phyloP scores from a whole-genome alignment of 2,113 vertebrate species.

The Ovibos moschatus region DNA sequence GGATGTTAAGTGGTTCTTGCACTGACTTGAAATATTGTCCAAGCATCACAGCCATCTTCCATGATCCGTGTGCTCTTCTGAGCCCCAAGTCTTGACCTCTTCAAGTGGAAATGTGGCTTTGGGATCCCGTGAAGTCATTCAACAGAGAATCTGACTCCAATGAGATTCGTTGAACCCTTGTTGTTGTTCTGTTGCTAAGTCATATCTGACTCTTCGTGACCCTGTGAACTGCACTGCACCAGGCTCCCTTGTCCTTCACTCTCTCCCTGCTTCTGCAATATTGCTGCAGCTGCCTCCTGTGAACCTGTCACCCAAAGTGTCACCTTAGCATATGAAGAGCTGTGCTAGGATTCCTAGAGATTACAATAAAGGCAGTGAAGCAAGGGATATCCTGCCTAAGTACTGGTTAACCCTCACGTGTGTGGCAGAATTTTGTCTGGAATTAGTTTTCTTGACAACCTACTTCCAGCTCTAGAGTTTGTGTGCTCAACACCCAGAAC shows the following conservation, averaged over 20 bases:
- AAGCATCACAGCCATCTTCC: neutral
- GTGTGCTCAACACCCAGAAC: neutral
- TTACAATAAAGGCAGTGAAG: accelerated
- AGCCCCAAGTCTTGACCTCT: neutral
- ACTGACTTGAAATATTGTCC: neutral
- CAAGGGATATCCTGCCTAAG: too few relatives aligned
- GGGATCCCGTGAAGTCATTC: neutral
- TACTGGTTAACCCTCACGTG: neutral
- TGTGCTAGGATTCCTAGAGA: accelerated
- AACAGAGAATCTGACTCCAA: neutral
- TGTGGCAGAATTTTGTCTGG: neutral
- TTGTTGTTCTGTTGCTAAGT: accelerated
- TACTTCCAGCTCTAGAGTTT: neutral
- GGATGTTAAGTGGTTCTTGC: accelerated
- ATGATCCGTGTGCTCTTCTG: neutral
- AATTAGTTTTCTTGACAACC: neutral
- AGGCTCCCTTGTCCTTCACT: neutral
- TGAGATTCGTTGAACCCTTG: neutral
- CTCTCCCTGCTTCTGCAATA: neutral
- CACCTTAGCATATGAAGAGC: neutral
- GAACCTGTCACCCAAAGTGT: accelerated
- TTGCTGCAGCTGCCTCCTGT: neutral
- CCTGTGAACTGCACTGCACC: neutral
- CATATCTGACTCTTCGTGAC: neutral
- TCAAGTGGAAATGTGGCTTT: neutral